These are phyloP conservation scores for Rugalucina vietnamica DNA, from an alignment of 2,888 invertebrate genomes.

Conservation along the genomic window DNA sequence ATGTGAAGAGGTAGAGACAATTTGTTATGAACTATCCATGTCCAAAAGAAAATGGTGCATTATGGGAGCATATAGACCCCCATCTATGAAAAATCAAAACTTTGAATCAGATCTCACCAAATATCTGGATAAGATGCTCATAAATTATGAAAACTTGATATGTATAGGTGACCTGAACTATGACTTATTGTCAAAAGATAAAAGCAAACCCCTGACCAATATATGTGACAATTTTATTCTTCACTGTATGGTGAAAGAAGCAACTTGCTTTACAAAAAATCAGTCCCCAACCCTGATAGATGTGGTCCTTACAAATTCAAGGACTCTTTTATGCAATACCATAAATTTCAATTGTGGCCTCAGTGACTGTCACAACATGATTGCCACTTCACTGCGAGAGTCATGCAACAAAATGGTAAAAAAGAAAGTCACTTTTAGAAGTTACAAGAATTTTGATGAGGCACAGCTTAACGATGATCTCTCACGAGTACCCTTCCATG, in stretches of 20 bases:
- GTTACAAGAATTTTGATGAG: not conserved
- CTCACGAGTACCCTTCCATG: conserved; percentile 19
- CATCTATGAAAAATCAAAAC: not conserved
- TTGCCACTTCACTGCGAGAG: not conserved
- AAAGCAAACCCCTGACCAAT: not conserved
- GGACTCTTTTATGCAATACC: not conserved
- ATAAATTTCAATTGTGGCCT: not conserved
- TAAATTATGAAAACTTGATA: not conserved
- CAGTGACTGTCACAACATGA: conserved; percentile 4
- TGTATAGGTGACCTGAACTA: conserved; percentile 13
- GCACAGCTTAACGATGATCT: conserved; percentile 4
- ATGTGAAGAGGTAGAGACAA: not conserved
- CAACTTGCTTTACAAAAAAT: not conserved
- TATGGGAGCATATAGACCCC: not conserved
- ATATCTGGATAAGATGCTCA: not conserved
- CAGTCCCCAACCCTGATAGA: conserved; percentile 5
- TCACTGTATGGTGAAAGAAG: not conserved
- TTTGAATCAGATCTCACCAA: not conserved
- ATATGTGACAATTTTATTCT: not conserved
- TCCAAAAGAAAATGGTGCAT: not conserved
- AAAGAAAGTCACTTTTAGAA: not conserved
- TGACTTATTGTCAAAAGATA: not conserved
- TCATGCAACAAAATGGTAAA: not conserved
- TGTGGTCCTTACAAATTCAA: conserved; percentile 18
- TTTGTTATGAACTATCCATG: not conserved